These are phyloP conservation scores for Gadus chalcogrammus DNA, from an alignment of 2,113 vertebrate genomes.

Conservation along the genomic window DNA sequence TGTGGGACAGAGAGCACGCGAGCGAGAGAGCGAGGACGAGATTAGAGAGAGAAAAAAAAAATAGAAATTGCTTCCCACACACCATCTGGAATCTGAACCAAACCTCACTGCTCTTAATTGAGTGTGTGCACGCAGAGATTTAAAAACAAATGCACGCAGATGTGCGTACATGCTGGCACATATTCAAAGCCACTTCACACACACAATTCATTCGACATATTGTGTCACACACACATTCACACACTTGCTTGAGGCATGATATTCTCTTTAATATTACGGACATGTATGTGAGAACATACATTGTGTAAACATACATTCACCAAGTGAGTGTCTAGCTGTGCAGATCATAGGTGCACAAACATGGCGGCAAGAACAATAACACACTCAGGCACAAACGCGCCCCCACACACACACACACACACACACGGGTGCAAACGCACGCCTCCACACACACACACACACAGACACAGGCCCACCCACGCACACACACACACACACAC, in stretches of 20 bases:
- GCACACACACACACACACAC: background rate
- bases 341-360: background rate
- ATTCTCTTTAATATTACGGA: too few species aligned
- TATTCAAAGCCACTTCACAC: background rate
- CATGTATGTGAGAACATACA: too few species aligned
- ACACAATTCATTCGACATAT: background rate
- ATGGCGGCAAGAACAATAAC: too few species aligned
- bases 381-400: background rate
- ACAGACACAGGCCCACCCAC: background rate
- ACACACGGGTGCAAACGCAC: background rate
- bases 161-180: background rate
- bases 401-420: background rate
- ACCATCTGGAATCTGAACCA: slow-evolving; percentile 58
- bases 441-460: background rate
- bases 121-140: slow-evolving; percentile 32
- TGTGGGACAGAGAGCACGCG: slow-evolving; percentile 28
- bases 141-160: slow-evolving; percentile 38
- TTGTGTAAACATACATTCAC: too few species aligned
- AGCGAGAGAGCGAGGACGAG: slow-evolving; percentile 31
- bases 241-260: background rate
- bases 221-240: slow-evolving; percentile 1
- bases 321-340: background rate
- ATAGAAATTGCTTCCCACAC: slow-evolving; percentile 42
- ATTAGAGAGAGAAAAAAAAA: slow-evolving; percentile 20
- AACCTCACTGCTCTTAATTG: slow-evolving; percentile 23